Conservation (phyloP, 2,888 invertebrate species). For the Papilio gigon region DNA sequence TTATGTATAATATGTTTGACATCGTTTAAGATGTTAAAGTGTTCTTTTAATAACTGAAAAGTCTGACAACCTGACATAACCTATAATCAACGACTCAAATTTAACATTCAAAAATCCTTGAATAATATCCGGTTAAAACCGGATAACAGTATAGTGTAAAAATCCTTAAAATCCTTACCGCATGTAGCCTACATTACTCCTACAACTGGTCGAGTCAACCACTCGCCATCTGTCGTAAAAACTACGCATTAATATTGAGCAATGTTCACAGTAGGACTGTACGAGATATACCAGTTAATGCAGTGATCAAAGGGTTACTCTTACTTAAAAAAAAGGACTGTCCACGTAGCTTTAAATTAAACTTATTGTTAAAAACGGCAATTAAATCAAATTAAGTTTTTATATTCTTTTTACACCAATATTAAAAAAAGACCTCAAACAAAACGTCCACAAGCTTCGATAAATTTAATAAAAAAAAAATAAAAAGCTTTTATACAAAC, state of each 20-base stretch:
- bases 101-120: too few species aligned
- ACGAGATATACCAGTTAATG: neutral
- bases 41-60: too few species aligned
- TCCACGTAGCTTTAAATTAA: conserved; percentile 28
- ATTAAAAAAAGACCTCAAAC: neutral
- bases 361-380: conserved; percentile 22
- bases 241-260: conserved; percentile 31
- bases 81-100: too few species aligned
- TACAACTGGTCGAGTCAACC: conserved; percentile 29
- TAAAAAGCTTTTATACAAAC: neutral
- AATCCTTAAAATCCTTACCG: neutral
- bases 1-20: neutral
- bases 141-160: conserved; percentile 3
- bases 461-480: neutral
- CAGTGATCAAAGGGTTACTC: too few species aligned
- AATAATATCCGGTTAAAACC: neutral
- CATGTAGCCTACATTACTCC: neutral
- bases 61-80: too few species aligned
- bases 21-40: neutral
- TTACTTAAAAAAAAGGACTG: too few species aligned
- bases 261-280: neutral
- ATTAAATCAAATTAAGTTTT: too few species aligned
- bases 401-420: too few species aligned
- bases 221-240: conserved; percentile 36
- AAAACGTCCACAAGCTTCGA: neutral